These are phyloP conservation scores for Polypterus bichir DNA, from an alignment of 2,113 vertebrate species.

Conservation along the genomic window DNA sequence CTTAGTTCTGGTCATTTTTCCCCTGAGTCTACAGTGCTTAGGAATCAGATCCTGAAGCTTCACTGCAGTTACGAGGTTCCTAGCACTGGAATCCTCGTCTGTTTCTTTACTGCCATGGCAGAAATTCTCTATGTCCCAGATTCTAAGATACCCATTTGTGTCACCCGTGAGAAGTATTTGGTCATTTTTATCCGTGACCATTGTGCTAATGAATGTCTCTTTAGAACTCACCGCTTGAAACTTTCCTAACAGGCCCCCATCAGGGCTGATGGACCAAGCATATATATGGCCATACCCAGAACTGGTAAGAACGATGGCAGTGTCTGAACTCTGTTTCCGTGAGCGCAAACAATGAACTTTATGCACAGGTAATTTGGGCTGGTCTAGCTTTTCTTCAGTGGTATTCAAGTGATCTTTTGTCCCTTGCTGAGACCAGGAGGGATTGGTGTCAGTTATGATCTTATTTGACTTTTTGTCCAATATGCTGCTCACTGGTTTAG, in stretches of 20 bases:
- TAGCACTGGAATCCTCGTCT: not conserved
- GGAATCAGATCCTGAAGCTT: slow-evolving; percentile 19
- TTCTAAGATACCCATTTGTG: slow-evolving; percentile 28
- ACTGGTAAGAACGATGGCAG: slow-evolving; percentile 16
- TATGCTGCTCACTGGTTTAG: too few relatives aligned
- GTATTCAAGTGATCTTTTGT: not conserved
- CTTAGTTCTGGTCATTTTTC: not conserved
- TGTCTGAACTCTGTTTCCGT: slow-evolving; percentile 19
- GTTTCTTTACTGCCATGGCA: slow-evolving; percentile 14
- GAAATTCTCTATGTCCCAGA: slow-evolving; percentile 44
- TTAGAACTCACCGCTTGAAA: slow-evolving; percentile 12
- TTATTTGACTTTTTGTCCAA: too few relatives aligned
- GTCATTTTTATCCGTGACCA: slow-evolving; percentile 16
- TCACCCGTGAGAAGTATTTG: slow-evolving; percentile 27
- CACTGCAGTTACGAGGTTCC: slow-evolving; percentile 2
- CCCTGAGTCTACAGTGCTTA: not conserved
- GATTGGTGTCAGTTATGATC: too few relatives aligned
- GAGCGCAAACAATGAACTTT: slow-evolving; percentile 24
- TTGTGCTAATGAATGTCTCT: slow-evolving; percentile 6
- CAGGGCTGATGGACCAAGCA: slow-evolving; percentile 21
- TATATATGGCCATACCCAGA: slow-evolving; percentile 18
- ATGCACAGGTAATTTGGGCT: slow-evolving; percentile 17
- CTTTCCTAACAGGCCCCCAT: slow-evolving; percentile 33
- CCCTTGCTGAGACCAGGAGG: too few relatives aligned
- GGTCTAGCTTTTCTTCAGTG: slow-evolving; percentile 11